Evolutionary conservation across 2,113 vertebrate genomes (phyloP).

Genomic region (Onychostoma macrolepis): DNA sequence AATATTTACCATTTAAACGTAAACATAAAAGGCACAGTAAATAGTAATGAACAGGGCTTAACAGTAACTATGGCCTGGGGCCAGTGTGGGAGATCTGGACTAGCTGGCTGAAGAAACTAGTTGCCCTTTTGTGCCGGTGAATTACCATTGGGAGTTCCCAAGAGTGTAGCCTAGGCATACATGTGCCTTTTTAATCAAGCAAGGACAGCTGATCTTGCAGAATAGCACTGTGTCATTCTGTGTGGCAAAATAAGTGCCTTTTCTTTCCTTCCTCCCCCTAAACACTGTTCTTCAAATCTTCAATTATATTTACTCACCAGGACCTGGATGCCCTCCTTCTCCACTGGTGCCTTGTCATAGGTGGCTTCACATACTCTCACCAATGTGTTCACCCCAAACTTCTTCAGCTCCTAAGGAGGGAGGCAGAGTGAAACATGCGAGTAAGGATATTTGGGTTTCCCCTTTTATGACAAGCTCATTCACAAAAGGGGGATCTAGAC

Average conservation of each 20-base stretch:
- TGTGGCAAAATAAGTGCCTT: background rate
- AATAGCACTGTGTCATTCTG: conserved; percentile 5
- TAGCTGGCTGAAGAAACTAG: background rate
- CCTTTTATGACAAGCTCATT: background rate
- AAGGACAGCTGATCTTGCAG: background rate
- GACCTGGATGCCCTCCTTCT: conserved; percentile 96
- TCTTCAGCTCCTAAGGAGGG: conserved; percentile 90
- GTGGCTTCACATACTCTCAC: conserved; percentile 98
- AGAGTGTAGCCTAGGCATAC: background rate
- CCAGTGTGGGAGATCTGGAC: background rate
- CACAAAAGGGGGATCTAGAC: background rate
- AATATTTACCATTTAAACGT: background rate
- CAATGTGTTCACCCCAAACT: conserved; percentile 92
- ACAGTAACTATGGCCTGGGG: background rate
- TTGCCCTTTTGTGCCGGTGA: background rate
- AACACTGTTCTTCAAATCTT: background rate
- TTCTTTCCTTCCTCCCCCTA: background rate
- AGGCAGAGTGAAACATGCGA: conserved; percentile 39
- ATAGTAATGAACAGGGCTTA: background rate
- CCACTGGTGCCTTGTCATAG: conserved; percentile 96
- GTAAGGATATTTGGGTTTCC: background rate
- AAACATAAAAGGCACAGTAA: background rate
- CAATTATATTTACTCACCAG: conserved; percentile 81
- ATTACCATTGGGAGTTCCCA: background rate
- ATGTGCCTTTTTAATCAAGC: conserved; percentile 5